Conservation (phyloP, 1,140 invertebrate species). For the Apis laboriosa region DNA sequence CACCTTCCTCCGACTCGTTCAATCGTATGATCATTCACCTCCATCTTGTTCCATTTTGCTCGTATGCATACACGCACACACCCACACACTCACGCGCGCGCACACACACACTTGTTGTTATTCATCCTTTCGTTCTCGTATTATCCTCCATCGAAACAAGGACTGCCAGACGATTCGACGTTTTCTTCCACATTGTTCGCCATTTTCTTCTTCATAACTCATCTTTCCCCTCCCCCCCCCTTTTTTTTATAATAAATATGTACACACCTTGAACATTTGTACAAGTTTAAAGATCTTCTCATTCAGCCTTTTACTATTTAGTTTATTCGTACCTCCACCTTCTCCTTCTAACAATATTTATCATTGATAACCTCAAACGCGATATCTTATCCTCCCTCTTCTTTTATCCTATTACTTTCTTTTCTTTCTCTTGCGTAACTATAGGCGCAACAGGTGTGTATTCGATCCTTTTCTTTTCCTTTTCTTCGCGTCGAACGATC, state of each 20-base stretch:
- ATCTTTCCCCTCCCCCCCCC: not conserved
- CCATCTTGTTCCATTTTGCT: conserved; percentile 11
- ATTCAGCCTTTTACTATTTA: not conserved
- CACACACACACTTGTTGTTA: not conserved
- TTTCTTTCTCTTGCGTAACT: not conserved
- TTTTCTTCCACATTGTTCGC: not conserved
- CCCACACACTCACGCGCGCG: not conserved
- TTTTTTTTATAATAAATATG: conserved; percentile 43
- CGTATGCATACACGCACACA: not conserved
- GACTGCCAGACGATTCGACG: not conserved
- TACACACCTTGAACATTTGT: conserved; percentile 48
- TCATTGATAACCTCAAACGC: conserved; percentile 4
- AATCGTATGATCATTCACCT: not conserved
- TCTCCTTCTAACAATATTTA: not conserved
- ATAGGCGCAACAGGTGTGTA: conserved; percentile 21
- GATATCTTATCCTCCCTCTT: not conserved
- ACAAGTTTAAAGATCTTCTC: conserved; percentile 28
- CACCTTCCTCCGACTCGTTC: conserved; percentile 50
- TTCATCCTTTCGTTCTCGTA: not conserved
- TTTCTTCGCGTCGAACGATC: not conserved
- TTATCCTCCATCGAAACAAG: not conserved
- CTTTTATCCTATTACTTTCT: too few relatives aligned
- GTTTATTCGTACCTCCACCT: not conserved
- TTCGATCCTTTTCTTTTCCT: not conserved
- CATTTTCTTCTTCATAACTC: not conserved